Conservation (phyloP, 1,140 invertebrate species). For the Drosophila nannoptera region DNA sequence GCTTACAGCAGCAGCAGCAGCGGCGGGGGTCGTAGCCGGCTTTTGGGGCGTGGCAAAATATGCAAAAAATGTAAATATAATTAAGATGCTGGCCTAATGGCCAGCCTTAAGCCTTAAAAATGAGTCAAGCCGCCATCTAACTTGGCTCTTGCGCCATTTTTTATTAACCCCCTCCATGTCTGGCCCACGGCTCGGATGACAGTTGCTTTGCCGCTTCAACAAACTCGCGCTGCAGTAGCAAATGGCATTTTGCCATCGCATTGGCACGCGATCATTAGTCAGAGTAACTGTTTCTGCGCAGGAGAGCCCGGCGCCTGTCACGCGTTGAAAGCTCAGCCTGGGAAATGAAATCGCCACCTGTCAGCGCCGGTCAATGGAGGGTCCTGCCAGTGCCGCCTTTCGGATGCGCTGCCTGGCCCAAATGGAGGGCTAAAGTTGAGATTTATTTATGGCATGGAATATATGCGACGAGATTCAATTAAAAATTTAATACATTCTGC, state of each 20-base stretch:
- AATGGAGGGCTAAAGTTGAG: too few species aligned
- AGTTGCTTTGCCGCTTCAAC: constrained; percentile 52
- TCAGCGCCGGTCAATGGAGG: neutral
- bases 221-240: constrained; percentile 35
- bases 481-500: too few species aligned
- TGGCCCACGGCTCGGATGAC: constrained; percentile 13
- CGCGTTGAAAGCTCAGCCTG: constrained; percentile 50
- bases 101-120: constrained; percentile 55
- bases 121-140: constrained; percentile 15
- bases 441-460: neutral
- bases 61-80: constrained; percentile 56
- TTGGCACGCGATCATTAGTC: constrained; percentile 76
- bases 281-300: constrained; percentile 35
- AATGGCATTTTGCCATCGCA: constrained; percentile 57
- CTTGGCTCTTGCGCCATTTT: constrained; percentile 12
- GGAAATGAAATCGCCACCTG: constrained; percentile 26
- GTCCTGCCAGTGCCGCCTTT: neutral
- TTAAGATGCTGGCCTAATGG: constrained; percentile 47
- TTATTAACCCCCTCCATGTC: constrained; percentile 49
- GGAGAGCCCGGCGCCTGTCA: constrained; percentile 41
- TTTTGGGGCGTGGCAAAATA: constrained; percentile 44
- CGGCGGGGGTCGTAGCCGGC: constrained; percentile 3
- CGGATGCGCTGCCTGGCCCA: neutral
- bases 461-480: too few species aligned
- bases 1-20: constrained; percentile 45